Evolutionary conservation across 2,797 vertebrate species (phyloP), one percentile per base, ranked within the genome.

Genomic region (Pangasius krempfi): DNA sequence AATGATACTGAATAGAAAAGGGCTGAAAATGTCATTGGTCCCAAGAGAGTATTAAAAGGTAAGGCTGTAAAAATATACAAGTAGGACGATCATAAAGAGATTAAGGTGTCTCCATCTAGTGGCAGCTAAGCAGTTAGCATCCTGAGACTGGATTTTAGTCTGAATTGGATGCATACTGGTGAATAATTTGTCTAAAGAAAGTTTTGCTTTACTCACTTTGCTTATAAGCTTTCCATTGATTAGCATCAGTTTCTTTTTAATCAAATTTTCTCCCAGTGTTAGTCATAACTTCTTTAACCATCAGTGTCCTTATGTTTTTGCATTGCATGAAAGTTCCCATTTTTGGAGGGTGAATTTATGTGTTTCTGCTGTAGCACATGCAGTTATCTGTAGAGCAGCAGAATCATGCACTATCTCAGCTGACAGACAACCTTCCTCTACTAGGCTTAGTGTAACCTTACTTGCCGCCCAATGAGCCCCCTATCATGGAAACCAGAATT

Each of bases 21-120:
- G 8, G 52, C 13, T 80, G 52, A 56, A 80, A 40, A 40, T 81
- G 20, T 37, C 4, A 58, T 4, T 30, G 44, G 12, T 75, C 25
- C 27, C 40, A 4, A 78, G 12, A 78, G 20, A 33, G 52, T n/a
- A 25, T 40, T 58, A 50, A n/a, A 37, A 37, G 68, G 5, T 80
- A 56, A 56, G 10, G 27, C 25, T 81, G 33, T n/a, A 58, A 82
- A 72, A 81, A 22, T 9, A 1, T 58, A 40, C 50, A 40, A 47
- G 6, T 10, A 37, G n/a, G 40, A 75, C 68, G 37, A 10, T 50
- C 73, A 5, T 40, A 37, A 52, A 13, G 13, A 52, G 33, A 79
- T 20, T 27, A 68, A 12, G 16, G 25, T 89, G 73, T 83, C 92
- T 85, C 92, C 92, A 91, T 84, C 92, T 92, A 91, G 88, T 93